Conservation (phyloP, 1,140 invertebrate species). For the Streblospio benedicti region DNA sequence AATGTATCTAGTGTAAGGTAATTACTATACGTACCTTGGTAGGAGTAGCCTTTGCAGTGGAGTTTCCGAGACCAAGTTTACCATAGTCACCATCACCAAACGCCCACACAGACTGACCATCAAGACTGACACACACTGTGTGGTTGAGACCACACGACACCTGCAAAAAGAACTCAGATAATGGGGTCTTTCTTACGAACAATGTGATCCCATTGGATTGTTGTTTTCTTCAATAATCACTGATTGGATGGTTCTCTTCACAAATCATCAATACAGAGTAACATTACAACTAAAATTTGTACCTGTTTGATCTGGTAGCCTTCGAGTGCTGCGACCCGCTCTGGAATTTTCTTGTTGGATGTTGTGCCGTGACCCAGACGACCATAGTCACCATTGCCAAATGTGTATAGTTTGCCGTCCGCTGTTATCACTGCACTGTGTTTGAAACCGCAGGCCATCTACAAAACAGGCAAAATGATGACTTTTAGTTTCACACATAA, state of each 20-base stretch:
- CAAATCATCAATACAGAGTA: too few species aligned
- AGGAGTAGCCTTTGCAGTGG: slow-evolving; percentile 52
- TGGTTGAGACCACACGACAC: slow-evolving; percentile 59
- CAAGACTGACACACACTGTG: slow-evolving; percentile 55
- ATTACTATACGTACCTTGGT: slow-evolving; percentile 37
- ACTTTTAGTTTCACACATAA: too few species aligned
- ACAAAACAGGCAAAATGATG: not conserved
- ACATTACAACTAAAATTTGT: not conserved
- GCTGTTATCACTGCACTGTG: slow-evolving; percentile 60
- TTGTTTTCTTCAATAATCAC: too few species aligned
- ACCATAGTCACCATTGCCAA: slow-evolving; percentile 62
- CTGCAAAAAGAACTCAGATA: slow-evolving; percentile 24
- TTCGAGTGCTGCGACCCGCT: slow-evolving; percentile 50
- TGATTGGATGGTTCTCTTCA: too few species aligned
- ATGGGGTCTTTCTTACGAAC: not conserved
- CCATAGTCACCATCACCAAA: slow-evolving; percentile 64
- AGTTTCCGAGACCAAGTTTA: slow-evolving; percentile 57
- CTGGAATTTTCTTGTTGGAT: slow-evolving; percentile 57
- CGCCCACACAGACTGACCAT: slow-evolving; percentile 56
- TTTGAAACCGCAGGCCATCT: slow-evolving; percentile 61
- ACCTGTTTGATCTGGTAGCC: slow-evolving; percentile 49
- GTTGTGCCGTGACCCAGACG: slow-evolving; percentile 56
- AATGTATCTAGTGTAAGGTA: too few species aligned
- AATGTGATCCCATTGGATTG: not conserved
- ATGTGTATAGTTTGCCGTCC: slow-evolving; percentile 59